Evolutionary conservation across 2,113 vertebrate genomes (phyloP).

Genomic region (Elgaria multicarinata): DNA sequence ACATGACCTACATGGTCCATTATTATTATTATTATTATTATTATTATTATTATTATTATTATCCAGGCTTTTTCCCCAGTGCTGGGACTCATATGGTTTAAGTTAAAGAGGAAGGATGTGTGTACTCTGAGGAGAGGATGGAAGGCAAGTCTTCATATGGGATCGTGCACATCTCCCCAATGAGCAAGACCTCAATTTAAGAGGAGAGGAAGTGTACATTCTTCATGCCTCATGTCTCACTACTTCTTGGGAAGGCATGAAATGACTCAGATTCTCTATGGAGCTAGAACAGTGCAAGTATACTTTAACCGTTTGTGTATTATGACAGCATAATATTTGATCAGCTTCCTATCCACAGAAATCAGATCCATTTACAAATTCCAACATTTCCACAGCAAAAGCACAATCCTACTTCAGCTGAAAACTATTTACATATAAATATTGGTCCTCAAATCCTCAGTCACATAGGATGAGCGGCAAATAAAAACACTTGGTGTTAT

Average conservation of each 20-base stretch:
- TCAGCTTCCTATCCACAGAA: background rate
- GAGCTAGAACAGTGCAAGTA: background rate
- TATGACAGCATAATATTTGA: background rate
- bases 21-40: no score
- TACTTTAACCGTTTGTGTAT: background rate
- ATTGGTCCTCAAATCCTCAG: conserved; percentile 27
- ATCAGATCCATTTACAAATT: conserved; percentile 12
- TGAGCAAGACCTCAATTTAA: background rate
- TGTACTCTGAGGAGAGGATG: background rate
- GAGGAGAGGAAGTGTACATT: background rate
- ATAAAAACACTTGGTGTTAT: conserved; percentile 3
- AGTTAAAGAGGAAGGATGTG: background rate
- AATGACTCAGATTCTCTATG: background rate
- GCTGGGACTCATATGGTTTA: background rate
- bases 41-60: no score
- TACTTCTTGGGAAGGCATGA: background rate
- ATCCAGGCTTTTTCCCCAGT: no score
- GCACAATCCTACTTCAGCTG: conserved; percentile 17
- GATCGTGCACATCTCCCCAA: background rate
- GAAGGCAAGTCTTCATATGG: background rate
- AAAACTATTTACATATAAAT: conserved; percentile 32
- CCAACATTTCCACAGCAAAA: conserved; percentile 49
- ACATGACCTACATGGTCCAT: no score
- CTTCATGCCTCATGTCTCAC: background rate
- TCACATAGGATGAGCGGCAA: conserved; percentile 17